phyloP scores from a whole-genome alignment of 2,888 invertebrate genomes.

The Chrysolina americana region DNA sequence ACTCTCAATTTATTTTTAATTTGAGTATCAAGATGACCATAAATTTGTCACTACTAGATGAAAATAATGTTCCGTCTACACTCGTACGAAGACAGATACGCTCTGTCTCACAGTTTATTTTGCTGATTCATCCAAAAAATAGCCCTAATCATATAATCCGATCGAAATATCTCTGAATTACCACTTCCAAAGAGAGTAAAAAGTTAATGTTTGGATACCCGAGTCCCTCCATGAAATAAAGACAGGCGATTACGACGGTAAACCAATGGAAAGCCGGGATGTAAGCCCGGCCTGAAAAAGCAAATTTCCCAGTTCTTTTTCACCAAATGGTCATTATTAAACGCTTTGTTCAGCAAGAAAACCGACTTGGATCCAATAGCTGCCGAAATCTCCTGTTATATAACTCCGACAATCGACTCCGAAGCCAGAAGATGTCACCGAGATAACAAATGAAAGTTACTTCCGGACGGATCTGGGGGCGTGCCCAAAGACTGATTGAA shows the following conservation, averaged over 20 bases:
- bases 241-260: slow-evolving; percentile 57
- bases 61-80: background rate
- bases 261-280: slow-evolving; percentile 57
- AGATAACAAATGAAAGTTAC: slow-evolving; percentile 66
- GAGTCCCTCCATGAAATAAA: slow-evolving; percentile 51
- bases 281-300: slow-evolving; percentile 59
- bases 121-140: slow-evolving; percentile 11
- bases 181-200: slow-evolving; percentile 56
- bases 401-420: slow-evolving; percentile 63
- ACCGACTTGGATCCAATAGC: slow-evolving; percentile 63
- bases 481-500: slow-evolving; percentile 64
- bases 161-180: slow-evolving; percentile 55
- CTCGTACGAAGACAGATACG: background rate
- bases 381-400: slow-evolving; percentile 67
- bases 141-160: slow-evolving; percentile 17
- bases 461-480: slow-evolving; percentile 60
- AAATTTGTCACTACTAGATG: background rate
- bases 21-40: too few species aligned
- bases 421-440: slow-evolving; percentile 62
- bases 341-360: slow-evolving; percentile 70
- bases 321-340: slow-evolving; percentile 67
- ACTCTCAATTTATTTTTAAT: too few species aligned
- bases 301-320: slow-evolving; percentile 56
- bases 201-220: slow-evolving; percentile 49
- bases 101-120: background rate